phyloP scores from a whole-genome alignment of 2,888 invertebrate genomes.

The Melieria picta region DNA sequence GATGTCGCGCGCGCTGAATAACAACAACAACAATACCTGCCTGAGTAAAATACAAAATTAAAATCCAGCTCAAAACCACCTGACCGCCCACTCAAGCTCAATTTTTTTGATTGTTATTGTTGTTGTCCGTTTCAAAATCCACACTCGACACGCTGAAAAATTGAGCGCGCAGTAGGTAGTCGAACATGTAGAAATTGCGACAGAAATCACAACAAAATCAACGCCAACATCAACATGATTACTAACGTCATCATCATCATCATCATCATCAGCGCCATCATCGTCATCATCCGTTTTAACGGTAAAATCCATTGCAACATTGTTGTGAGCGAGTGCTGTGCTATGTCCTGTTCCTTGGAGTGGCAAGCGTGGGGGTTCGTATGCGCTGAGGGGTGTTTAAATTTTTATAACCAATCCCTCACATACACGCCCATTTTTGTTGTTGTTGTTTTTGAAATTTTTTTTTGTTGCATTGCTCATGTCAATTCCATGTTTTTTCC shows the following conservation, averaged over 20 bases:
- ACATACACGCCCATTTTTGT: no score
- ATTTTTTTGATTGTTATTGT: no score
- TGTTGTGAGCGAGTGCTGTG: no score
- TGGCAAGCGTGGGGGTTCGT: no score
- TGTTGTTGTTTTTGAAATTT: no score
- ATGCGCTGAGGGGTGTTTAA: no score
- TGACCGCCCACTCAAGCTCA: neutral
- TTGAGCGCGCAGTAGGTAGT: neutral
- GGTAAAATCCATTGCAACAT: neutral
- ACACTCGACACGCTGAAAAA: no score
- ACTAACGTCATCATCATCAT: slow-evolving; percentile 10
- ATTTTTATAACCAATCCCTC: no score
- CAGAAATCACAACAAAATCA: slow-evolving; percentile 27
- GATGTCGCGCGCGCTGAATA: slow-evolving; percentile 15
- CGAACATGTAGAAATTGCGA: neutral
- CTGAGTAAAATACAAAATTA: slow-evolving; percentile 46
- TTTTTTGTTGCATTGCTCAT: no score
- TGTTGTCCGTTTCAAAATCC: no score
- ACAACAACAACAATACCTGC: slow-evolving; percentile 13
- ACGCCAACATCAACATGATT: slow-evolving; percentile 13
- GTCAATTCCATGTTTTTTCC: no score
- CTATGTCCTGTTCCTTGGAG: no score
- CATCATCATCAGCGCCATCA: slow-evolving; percentile 10
- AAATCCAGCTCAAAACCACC: slow-evolving; percentile 47
- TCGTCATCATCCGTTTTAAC: slow-evolving; percentile 10